Conservation (phyloP, 2,797 vertebrate genomes). For the Mergus octosetaceus region DNA sequence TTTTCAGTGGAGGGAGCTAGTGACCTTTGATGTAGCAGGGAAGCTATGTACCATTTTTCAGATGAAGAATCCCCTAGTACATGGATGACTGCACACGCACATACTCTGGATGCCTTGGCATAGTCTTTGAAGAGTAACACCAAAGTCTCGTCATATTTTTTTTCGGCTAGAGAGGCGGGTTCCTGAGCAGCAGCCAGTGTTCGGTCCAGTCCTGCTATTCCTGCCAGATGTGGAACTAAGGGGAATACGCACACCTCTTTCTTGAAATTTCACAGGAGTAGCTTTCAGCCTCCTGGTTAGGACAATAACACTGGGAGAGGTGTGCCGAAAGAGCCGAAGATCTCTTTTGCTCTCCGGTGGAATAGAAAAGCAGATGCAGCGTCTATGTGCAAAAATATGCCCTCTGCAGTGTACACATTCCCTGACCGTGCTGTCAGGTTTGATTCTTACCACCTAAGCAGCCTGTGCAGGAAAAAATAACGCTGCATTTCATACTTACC, state of each 20-base stretch:
- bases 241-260: accelerated
- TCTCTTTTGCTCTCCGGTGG: background rate
- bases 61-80: accelerated
- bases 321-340: background rate
- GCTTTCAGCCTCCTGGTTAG: background rate
- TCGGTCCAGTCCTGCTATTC: background rate
- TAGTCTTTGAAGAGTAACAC: background rate
- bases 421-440: background rate
- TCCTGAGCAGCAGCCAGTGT: background rate
- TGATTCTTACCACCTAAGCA: background rate
- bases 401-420: background rate
- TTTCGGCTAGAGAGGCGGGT: background rate
- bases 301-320: background rate
- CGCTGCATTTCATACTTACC: background rate
- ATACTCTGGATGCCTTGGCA: background rate
- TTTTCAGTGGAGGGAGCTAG: background rate
- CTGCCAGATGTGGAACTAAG: accelerated
- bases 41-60: background rate
- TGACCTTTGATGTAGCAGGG: background rate
- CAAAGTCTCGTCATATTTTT: background rate
- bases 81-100: accelerated
- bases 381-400: background rate
- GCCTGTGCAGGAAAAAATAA: background rate
- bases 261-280: background rate
- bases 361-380: background rate